Conservation (phyloP, 1,140 invertebrate species). For the Diprion similis region DNA sequence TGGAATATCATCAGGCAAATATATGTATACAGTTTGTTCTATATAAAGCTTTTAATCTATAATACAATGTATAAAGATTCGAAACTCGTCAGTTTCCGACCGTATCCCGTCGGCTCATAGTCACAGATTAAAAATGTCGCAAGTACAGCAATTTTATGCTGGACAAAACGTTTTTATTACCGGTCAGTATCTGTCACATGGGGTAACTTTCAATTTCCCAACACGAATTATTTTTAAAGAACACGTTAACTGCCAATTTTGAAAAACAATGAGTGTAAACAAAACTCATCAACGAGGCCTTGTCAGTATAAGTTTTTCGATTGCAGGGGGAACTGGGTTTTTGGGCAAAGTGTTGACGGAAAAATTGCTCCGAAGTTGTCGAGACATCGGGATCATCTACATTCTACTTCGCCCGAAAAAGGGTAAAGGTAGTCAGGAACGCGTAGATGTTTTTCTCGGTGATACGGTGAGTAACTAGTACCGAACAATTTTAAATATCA, state of each 20-base stretch:
- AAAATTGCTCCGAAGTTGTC: conserved; percentile 71
- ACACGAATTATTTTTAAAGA: not conserved
- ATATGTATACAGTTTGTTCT: too few relatives aligned
- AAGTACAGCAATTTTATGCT: not conserved
- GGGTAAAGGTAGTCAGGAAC: conserved; percentile 57
- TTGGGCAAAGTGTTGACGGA: conserved; percentile 70
- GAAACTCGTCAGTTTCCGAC: too few relatives aligned
- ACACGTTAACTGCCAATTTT: not conserved
- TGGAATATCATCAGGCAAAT: too few relatives aligned
- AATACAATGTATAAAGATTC: too few relatives aligned
- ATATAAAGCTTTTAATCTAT: too few relatives aligned
- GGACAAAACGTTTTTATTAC: not conserved
- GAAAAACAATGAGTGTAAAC: not conserved
- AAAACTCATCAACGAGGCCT: not conserved
- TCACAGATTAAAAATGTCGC: not conserved
- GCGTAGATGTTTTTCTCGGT: conserved; percentile 2
- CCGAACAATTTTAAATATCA: not conserved
- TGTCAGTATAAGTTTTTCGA: conserved; percentile 25
- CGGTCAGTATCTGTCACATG: not conserved
- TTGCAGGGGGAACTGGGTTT: conserved; percentile 65
- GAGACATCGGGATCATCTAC: conserved; percentile 69
- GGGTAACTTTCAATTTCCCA: not conserved
- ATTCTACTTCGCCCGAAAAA: conserved; percentile 73
- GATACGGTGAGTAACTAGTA: not conserved
- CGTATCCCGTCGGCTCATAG: too few relatives aligned